Base-by-base conservation (phyloP, 2,113 vertebrate genomes). In the Cephalopholis sonnerati region DNA sequence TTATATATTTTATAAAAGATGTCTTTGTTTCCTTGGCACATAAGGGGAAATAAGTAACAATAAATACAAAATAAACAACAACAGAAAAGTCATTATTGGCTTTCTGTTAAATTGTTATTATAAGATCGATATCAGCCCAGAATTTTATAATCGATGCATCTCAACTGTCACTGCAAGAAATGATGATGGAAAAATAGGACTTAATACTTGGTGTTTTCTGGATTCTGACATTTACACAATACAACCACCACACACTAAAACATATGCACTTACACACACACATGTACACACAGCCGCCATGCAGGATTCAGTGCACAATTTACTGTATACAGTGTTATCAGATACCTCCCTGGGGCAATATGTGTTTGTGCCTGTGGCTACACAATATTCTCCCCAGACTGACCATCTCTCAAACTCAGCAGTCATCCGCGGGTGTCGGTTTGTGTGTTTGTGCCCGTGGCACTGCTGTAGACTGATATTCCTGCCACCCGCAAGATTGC, bases 361-460 rank as follows among this genome's bases (percentile, higher is more conserved):
- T 84, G 48, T 82, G 83, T 83, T 88, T 81, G 66, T 75, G 88
- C 82, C 84, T 25, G 54, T 86, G 82, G 87, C 83, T 75, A 66
- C 75, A 82, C 54, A 76, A 87, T 69, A 73, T 79, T 83, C 57
- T 82, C 24, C 29, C 39, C 79, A 41, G 70, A 83, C 71, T 91
- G 79, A 87, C 85, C 83, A 74, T 78, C 70, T 86, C 65, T 81
- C 70, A 79, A 51, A 85, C 72, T 27, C 75, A 66, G 39, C 73
- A 68, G 59, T 79, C 63, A n/a, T 81, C 76, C 55, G 15, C 0
- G 29, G 39, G 55, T 72, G 62, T 65, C 24, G 13, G 39, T 51
- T 44, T 68, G 69, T 80, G 77, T 82, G 73, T 90, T 89, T 85
- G 66, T 48, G 84, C 90, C 86, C 36, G 74, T 82, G 83, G 87